Conservation (phyloP, 2,888 invertebrate species). For the Ectropis crepuscularia region DNA sequence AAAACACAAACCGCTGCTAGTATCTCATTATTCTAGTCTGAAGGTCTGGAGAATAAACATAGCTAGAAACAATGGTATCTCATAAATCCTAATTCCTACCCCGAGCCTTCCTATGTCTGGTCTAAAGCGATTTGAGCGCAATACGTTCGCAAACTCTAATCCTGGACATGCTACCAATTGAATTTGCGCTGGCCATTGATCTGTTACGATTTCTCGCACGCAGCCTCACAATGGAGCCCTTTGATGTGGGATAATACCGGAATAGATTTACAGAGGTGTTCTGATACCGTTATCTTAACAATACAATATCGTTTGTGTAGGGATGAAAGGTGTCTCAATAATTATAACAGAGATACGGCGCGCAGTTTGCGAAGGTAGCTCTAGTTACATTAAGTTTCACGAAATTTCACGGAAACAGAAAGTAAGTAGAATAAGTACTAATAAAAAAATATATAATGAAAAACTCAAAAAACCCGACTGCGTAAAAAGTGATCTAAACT, state of each 20-base stretch:
- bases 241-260: slow-evolving; percentile 28
- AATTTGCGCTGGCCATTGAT: slow-evolving; percentile 40
- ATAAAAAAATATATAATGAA: too few species aligned
- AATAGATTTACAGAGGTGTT: slow-evolving; percentile 20
- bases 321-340: slow-evolving; percentile 9
- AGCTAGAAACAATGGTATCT: too few species aligned
- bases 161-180: slow-evolving; percentile 30
- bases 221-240: slow-evolving; percentile 33
- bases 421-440: too few species aligned
- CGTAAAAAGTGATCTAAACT: too few species aligned
- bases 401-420: too few species aligned
- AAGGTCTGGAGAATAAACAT: too few species aligned
- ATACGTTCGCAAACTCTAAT: slow-evolving; percentile 9
- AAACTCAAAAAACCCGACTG: too few species aligned
- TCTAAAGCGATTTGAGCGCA: too few species aligned
- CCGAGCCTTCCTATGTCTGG: too few species aligned
- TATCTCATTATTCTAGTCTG: too few species aligned
- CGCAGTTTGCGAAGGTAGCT: background rate
- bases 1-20: too few species aligned
- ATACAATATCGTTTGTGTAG: slow-evolving; percentile 13
- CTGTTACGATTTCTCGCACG: slow-evolving; percentile 36
- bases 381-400: background rate
- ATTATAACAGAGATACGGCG: background rate
- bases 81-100: too few species aligned
- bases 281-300: slow-evolving; percentile 18